These are phyloP conservation scores for Dipodomys merriami DNA, from an alignment of 2,113 vertebrate genomes.

Conservation along the genomic window DNA sequence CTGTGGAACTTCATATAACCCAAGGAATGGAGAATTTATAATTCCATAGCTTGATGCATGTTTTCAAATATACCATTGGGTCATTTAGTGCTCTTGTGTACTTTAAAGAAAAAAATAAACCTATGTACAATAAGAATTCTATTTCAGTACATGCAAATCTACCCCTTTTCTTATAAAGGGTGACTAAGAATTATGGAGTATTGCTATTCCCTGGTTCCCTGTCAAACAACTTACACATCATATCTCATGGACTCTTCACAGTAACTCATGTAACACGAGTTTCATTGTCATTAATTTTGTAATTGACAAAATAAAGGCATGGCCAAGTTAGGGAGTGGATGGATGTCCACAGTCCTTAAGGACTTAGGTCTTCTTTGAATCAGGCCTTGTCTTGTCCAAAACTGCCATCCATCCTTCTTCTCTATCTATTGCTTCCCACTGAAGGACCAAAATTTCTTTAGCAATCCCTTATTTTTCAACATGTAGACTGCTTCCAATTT, in stretches of 20 bases:
- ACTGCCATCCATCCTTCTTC: not conserved
- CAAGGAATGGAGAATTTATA: too few relatives aligned
- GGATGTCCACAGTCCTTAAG: not conserved
- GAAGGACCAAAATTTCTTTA: not conserved
- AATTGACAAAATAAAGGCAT: not conserved
- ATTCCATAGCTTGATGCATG: too few relatives aligned
- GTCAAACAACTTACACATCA: not conserved
- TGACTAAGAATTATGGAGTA: not conserved
- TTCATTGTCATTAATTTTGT: slow-evolving; percentile 3
- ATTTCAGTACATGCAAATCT: not conserved
- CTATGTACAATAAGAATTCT: not conserved
- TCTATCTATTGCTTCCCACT: not conserved
- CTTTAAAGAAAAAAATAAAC: not conserved
- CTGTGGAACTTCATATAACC: too few relatives aligned
- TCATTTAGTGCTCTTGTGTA: too few relatives aligned
- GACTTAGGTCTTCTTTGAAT: not conserved
- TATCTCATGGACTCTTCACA: not conserved
- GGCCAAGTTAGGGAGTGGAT: not conserved
- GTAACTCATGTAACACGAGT: not conserved
- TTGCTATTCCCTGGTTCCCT: not conserved
- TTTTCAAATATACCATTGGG: too few relatives aligned
- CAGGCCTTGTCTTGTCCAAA: not conserved
- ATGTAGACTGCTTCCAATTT: not conserved
- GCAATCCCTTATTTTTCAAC: not conserved
- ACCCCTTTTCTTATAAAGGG: not conserved